A percentile compares a stretch with the other conserved stretches of the same genome.
phyloP scores from a whole-genome alignment of 2,888 invertebrate species.

The Marronus borbonicus region DNA sequence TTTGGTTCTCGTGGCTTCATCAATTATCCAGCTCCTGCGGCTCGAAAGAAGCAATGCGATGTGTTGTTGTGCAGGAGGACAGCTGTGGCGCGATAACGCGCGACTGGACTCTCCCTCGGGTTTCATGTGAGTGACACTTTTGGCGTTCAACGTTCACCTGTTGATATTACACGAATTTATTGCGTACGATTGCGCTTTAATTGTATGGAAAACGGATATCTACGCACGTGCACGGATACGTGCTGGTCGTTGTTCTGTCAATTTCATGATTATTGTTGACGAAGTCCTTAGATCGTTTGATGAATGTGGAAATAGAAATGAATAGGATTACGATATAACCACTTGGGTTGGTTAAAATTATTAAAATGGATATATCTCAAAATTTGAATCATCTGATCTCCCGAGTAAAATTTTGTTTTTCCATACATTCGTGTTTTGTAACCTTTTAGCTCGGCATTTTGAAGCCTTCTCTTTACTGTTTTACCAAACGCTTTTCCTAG shows the following conservation, averaged over 20 bases:
- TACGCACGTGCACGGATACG: too few species aligned
- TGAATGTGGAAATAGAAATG: too few species aligned
- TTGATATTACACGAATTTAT: constrained; percentile 33
- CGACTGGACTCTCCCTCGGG: constrained; percentile 17
- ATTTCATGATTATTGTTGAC: not conserved
- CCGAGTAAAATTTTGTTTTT: too few species aligned
- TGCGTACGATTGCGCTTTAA: constrained; percentile 10
- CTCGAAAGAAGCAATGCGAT: not conserved
- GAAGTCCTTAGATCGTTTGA: not conserved
- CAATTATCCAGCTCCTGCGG: constrained; percentile 18
- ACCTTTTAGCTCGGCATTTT: too few species aligned
- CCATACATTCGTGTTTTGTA: too few species aligned
- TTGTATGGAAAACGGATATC: not conserved
- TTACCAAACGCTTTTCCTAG: too few species aligned
- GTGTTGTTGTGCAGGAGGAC: constrained; percentile 38
- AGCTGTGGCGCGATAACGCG: constrained; percentile 34
- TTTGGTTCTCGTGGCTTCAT: constrained; percentile 37
- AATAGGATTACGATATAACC: too few species aligned
- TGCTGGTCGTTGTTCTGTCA: too few species aligned
- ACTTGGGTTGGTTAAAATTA: too few species aligned
- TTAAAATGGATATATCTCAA: too few species aligned
- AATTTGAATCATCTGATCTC: too few species aligned
- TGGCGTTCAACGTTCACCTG: constrained; percentile 32
- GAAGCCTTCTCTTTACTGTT: too few species aligned
- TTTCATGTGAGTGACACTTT: constrained; percentile 35